A percentile compares a stretch with the other conserved stretches of the same genome.
These are phyloP conservation scores for Platysternon megacephalum DNA, from an alignment of 2,113 vertebrate genomes.

Conservation along the genomic window DNA sequence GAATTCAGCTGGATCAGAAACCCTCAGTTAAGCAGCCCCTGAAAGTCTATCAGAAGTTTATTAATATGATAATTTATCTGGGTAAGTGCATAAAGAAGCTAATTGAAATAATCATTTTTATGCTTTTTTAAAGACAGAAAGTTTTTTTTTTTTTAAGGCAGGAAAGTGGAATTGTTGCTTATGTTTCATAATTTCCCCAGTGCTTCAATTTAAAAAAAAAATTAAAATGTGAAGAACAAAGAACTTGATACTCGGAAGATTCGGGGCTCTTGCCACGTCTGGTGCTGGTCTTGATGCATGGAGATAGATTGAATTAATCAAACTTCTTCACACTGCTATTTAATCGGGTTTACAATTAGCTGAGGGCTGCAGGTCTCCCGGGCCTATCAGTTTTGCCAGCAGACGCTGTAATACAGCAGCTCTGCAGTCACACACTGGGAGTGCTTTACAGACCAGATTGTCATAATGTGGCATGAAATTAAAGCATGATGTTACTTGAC, in stretches of 20 bases:
- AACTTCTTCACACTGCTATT: slow-evolving; percentile 63
- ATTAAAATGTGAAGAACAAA: slow-evolving; percentile 15
- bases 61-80: slow-evolving; percentile 52
- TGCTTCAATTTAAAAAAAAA: background rate
- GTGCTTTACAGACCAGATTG: slow-evolving; percentile 60
- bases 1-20: slow-evolving; percentile 59
- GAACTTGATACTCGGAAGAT: slow-evolving; percentile 28
- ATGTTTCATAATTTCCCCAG: background rate
- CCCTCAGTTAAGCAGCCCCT: slow-evolving; percentile 43
- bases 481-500: slow-evolving; percentile 63
- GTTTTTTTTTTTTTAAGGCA: background rate
- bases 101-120: slow-evolving; percentile 39
- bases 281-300: slow-evolving; percentile 40
- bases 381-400: slow-evolving; percentile 52
- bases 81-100: slow-evolving; percentile 41
- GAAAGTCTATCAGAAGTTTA: slow-evolving; percentile 66
- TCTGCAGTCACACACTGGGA: slow-evolving; percentile 49
- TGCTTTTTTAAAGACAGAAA: slow-evolving; percentile 15
- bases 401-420: slow-evolving; percentile 37
- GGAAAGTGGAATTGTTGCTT: background rate
- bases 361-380: slow-evolving; percentile 44
- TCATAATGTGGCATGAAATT: slow-evolving; percentile 78
- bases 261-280: slow-evolving; percentile 17
- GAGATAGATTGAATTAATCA: slow-evolving; percentile 67
- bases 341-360: slow-evolving; percentile 66